Percentiles rank a stretch among this genome's conserved stretches.
phyloP scores from a whole-genome alignment of 2,113 vertebrate species.

The Boulengeromyrus knoepffleri region DNA sequence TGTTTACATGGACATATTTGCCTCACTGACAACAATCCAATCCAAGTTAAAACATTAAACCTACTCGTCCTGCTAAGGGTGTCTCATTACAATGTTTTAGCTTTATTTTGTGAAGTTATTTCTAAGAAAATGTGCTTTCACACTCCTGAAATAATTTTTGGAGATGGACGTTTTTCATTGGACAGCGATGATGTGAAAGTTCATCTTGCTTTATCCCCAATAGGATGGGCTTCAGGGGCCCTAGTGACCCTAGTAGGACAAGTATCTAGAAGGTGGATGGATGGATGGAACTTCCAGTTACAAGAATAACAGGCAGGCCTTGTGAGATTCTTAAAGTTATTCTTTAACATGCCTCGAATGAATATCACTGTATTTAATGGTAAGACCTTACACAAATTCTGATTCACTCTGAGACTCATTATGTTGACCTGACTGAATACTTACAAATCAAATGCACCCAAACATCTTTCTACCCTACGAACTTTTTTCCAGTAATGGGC shows the following conservation, averaged over 20 bases:
- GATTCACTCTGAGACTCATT: background rate
- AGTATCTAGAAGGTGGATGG: background rate
- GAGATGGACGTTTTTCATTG: background rate
- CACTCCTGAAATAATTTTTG: background rate
- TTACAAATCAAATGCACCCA: background rate
- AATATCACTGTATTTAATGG: background rate
- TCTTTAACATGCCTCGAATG: background rate
- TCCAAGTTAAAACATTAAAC: background rate
- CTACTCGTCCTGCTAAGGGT: background rate
- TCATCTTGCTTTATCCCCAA: background rate
- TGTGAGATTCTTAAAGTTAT: background rate
- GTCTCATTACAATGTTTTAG: background rate
- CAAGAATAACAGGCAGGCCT: background rate
- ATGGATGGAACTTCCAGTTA: background rate
- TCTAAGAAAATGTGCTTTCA: background rate
- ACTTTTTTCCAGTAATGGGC: background rate
- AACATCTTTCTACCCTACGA: background rate
- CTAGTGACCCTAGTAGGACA: background rate
- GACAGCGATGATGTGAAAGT: background rate
- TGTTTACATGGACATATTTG: background rate
- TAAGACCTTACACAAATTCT: background rate
- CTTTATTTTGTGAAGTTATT: background rate
- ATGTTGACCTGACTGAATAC: background rate
- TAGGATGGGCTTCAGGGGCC: background rate
- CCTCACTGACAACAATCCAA: background rate